phyloP scores from a whole-genome alignment of 2,797 vertebrate species.

The Hirundo rustica region DNA sequence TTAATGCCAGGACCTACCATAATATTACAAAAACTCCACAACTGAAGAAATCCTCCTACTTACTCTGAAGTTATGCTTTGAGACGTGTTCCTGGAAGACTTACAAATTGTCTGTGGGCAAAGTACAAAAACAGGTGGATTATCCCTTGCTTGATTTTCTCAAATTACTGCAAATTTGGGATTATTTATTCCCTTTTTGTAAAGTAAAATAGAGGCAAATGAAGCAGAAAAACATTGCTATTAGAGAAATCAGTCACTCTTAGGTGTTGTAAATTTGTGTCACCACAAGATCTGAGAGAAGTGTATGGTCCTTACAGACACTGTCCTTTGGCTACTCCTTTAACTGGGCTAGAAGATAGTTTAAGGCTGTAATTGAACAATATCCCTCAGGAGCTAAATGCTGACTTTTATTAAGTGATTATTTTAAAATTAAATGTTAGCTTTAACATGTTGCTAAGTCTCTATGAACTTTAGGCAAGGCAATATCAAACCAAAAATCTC shows the following conservation, averaged over 20 bases:
- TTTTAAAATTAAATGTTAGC: neutral
- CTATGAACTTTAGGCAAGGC: neutral
- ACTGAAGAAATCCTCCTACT: neutral
- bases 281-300: neutral
- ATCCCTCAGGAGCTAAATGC: neutral
- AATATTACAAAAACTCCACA: neutral
- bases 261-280: neutral
- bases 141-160: neutral
- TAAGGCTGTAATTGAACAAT: neutral
- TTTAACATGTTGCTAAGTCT: neutral
- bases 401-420: neutral
- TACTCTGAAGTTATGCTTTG: neutral
- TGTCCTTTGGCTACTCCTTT: neutral
- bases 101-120: neutral
- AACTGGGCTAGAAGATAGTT: neutral
- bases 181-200: neutral
- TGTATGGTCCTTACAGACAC: neutral
- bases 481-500: neutral
- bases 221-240: neutral
- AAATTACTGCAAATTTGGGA: neutral
- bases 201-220: neutral
- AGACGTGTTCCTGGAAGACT: neutral
- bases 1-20: neutral
- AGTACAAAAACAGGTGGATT: neutral
- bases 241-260: neutral